These are phyloP conservation scores for Mactromeris polynyma DNA, from an alignment of 2,888 invertebrate species.

Conservation along the genomic window DNA sequence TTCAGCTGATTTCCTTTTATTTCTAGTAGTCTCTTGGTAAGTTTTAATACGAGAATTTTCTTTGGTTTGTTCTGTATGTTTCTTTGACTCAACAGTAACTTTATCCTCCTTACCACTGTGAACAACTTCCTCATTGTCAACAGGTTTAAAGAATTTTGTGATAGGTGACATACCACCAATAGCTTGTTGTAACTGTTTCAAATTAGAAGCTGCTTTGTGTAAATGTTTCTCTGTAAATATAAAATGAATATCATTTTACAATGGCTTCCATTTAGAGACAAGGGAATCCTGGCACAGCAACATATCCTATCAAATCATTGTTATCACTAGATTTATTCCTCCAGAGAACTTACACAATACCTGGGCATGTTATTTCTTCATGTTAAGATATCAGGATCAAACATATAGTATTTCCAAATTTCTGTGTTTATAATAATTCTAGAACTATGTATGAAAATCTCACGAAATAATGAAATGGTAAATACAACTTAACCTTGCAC, in stretches of 20 bases:
- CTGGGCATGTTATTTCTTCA: too few species aligned
- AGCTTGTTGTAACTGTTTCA: background rate
- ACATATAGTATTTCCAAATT: too few species aligned
- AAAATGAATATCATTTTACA: background rate
- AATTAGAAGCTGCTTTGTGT: background rate
- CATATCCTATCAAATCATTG: too few species aligned
- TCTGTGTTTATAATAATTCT: too few species aligned
- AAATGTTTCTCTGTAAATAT: slow-evolving; percentile 15
- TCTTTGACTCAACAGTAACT: background rate
- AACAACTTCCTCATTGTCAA: background rate
- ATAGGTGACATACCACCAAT: slow-evolving; percentile 21
- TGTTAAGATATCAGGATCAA: too few species aligned
- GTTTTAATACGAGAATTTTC: background rate
- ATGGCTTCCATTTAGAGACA: background rate
- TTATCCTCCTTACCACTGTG: background rate
- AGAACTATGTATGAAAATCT: too few species aligned
- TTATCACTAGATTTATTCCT: too few species aligned
- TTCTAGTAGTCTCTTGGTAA: background rate
- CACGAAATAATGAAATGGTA: too few species aligned
- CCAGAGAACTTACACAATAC: too few species aligned
- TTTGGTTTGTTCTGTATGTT: background rate
- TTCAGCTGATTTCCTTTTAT: slow-evolving; percentile 30
- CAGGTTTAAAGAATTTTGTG: slow-evolving; percentile 47
- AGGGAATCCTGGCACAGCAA: too few species aligned
- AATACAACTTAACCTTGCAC: too few species aligned